Evolutionary conservation across 2,113 vertebrate species (phyloP).

Genomic region (Hemicordylus capensis): DNA sequence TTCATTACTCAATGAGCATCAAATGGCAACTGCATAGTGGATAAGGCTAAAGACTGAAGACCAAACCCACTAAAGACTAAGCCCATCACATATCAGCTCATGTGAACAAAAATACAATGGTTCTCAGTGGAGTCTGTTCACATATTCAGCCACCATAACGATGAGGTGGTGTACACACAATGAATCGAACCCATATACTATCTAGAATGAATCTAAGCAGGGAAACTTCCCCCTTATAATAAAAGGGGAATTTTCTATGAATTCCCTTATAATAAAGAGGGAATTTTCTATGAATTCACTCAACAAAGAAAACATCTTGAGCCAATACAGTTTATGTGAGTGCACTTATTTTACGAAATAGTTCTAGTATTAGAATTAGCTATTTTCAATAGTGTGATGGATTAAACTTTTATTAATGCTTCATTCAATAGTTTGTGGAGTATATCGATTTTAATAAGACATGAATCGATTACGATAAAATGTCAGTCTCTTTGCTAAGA

Average conservation of each 20-base stretch:
- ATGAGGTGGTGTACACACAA: no score
- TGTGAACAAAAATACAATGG: no score
- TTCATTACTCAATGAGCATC: background rate
- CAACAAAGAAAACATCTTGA: background rate
- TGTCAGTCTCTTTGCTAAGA: constrained; percentile 69
- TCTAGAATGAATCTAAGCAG: background rate
- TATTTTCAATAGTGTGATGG: constrained; percentile 53
- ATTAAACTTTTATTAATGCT: constrained; percentile 68
- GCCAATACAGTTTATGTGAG: background rate
- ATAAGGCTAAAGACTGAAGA: background rate
- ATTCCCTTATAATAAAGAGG: background rate
- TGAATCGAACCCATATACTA: background rate
- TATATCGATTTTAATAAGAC: constrained; percentile 80
- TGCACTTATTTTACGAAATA: constrained; percentile 37
- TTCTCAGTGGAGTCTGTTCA: background rate
- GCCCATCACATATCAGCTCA: background rate
- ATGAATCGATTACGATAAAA: constrained; percentile 74
- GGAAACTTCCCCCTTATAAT: background rate
- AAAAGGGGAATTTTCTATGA: no score
- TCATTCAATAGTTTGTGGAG: constrained; percentile 51
- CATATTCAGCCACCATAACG: background rate
- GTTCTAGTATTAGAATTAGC: constrained; percentile 47
- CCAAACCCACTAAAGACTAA: background rate
- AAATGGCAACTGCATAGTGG: background rate
- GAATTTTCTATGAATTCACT: background rate